phyloP scores from a whole-genome alignment of 2,888 invertebrate species.

The Syritta pipiens region DNA sequence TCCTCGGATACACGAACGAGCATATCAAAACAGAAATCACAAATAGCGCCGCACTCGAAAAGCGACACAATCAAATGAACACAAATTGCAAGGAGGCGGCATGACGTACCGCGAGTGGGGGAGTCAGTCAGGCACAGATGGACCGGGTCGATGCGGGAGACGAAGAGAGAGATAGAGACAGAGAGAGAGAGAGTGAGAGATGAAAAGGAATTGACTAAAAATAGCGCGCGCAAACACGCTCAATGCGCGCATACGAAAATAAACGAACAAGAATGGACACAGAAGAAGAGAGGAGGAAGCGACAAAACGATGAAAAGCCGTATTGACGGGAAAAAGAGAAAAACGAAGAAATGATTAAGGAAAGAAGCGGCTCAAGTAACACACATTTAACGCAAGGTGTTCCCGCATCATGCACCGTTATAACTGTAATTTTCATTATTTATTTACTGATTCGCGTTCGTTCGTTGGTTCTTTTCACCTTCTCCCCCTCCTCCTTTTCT shows the following conservation, averaged over 20 bases:
- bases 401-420: conserved; percentile 71
- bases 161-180: neutral
- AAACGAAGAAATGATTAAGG: conserved; percentile 53
- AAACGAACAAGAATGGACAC: conserved; percentile 32
- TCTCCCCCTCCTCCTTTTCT: conserved; percentile 1
- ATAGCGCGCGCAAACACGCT: conserved; percentile 65
- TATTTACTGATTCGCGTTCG: conserved; percentile 65
- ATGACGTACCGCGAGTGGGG: neutral
- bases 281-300: neutral
- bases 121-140: neutral
- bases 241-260: conserved; percentile 48
- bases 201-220: conserved; percentile 64
- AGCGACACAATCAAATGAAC: conserved; percentile 20
- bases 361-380: conserved; percentile 70
- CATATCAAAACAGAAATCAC: conserved; percentile 66
- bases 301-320: neutral
- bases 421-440: conserved; percentile 71
- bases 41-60: conserved; percentile 59
- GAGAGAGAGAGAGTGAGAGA: conserved; percentile 17
- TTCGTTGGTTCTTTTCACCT: neutral
- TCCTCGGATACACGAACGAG: conserved; percentile 50
- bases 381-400: conserved; percentile 72
- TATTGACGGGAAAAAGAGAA: conserved; percentile 9
- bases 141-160: neutral
- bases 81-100: conserved; percentile 7